These are phyloP conservation scores for Eubasilissa splendida DNA, from an alignment of 2,888 invertebrate species.

Conservation along the genomic window DNA sequence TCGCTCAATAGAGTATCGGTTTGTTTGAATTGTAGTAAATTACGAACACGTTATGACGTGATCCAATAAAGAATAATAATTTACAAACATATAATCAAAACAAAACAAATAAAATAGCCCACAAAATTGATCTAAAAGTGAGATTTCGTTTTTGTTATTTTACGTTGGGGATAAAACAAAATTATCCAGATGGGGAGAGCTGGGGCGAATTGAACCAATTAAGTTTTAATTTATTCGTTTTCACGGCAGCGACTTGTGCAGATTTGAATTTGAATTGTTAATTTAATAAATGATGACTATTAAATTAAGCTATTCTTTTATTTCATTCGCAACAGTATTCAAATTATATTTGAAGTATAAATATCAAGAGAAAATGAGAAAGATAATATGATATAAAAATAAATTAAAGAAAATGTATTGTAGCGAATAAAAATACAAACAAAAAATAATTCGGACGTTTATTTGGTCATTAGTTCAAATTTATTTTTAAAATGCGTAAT, in stretches of 20 bases:
- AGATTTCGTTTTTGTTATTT: conserved; percentile 16
- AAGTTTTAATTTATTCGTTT: conserved; percentile 38
- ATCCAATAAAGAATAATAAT: background rate
- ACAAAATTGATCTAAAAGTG: conserved; percentile 23
- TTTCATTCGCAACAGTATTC: conserved; percentile 11
- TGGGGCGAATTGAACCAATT: conserved; percentile 33
- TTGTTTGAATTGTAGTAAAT: background rate
- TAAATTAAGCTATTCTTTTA: conserved; percentile 8
- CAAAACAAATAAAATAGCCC: conserved; percentile 10
- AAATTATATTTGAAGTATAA: conserved; percentile 14
- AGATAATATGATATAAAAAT: too few species aligned
- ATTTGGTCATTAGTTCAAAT: too few species aligned
- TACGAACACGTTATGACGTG: background rate
- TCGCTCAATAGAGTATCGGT: too few species aligned
- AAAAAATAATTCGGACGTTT: too few species aligned
- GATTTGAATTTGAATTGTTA: conserved; percentile 48
- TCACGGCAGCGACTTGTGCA: conserved; percentile 14
- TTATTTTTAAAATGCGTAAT: too few species aligned
- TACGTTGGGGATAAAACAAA: conserved; percentile 4
- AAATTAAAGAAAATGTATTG: too few species aligned
- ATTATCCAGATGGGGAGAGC: conserved; percentile 16
- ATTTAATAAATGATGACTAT: conserved; percentile 39
- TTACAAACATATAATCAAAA: background rate
- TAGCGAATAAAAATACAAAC: too few species aligned
- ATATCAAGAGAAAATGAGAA: background rate